Evolutionary conservation across 2,888 invertebrate genomes (phyloP).

Genomic region (Artemia sinica): DNA sequence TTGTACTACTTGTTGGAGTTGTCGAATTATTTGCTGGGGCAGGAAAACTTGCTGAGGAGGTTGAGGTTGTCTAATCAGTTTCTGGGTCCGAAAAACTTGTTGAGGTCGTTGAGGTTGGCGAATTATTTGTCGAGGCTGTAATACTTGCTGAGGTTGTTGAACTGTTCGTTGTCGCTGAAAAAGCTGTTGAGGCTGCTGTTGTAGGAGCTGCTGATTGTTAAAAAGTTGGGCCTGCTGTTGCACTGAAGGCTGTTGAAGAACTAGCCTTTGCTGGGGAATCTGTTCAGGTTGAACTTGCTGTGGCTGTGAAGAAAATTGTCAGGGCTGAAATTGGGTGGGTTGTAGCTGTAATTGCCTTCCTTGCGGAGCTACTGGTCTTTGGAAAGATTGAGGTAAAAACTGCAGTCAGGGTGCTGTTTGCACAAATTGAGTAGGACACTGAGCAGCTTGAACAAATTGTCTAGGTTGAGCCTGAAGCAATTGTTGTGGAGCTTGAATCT

Average conservation of each 20-base stretch:
- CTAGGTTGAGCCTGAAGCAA: no score
- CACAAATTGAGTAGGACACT: no score
- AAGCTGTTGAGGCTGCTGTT: neutral
- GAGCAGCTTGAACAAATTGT: no score
- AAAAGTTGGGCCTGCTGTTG: neutral
- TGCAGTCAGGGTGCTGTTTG: no score
- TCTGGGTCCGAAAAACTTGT: neutral
- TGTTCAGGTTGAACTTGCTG: neutral
- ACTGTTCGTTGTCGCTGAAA: neutral
- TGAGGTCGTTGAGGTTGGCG: neutral
- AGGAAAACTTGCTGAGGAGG: neutral
- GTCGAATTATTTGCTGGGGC: neutral
- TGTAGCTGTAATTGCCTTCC: slow-evolving; percentile 7
- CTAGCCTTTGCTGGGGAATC: neutral
- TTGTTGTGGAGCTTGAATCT: no score
- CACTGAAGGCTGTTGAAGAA: neutral
- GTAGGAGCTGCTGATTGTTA: neutral
- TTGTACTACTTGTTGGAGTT: neutral
- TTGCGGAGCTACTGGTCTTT: neutral
- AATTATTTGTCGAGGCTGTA: neutral
- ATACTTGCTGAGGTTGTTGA: neutral
- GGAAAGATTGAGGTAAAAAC: no score
- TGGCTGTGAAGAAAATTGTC: neutral
- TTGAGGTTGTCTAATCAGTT: neutral
- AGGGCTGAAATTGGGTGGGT: neutral